phyloP scores from a whole-genome alignment of 2,113 vertebrate genomes.

The Empidonax traillii region DNA sequence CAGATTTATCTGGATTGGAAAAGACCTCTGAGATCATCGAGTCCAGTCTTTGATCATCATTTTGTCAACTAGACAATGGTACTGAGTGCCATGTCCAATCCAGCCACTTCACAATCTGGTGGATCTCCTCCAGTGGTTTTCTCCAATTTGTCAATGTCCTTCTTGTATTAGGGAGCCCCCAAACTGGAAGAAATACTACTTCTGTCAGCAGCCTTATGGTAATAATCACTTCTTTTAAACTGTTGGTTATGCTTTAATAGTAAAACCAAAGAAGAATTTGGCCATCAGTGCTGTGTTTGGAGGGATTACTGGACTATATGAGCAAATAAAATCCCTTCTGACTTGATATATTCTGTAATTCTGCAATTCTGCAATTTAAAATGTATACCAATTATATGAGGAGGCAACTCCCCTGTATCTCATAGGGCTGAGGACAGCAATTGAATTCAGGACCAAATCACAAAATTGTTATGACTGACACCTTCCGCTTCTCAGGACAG shows the following conservation, averaged over 20 bases:
- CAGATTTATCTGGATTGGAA: neutral
- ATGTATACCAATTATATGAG: neutral
- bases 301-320: neutral
- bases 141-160: neutral
- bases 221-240: neutral
- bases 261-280: neutral
- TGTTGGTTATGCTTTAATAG: neutral
- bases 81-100: neutral
- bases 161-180: neutral
- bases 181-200: neutral
- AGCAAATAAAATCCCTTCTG: neutral
- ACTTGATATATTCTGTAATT: neutral
- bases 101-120: neutral
- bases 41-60: neutral
- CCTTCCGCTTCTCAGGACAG: neutral
- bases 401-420: neutral
- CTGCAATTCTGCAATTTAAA: neutral
- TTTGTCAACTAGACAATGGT: neutral
- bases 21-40: neutral
- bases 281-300: neutral
- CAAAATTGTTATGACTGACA: neutral
- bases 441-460: neutral
- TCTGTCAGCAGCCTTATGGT: neutral
- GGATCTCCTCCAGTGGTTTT: neutral
- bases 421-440: neutral